Evolutionary conservation across 2,797 vertebrate species (phyloP).

Genomic region (Echiichthys vipera): DNA sequence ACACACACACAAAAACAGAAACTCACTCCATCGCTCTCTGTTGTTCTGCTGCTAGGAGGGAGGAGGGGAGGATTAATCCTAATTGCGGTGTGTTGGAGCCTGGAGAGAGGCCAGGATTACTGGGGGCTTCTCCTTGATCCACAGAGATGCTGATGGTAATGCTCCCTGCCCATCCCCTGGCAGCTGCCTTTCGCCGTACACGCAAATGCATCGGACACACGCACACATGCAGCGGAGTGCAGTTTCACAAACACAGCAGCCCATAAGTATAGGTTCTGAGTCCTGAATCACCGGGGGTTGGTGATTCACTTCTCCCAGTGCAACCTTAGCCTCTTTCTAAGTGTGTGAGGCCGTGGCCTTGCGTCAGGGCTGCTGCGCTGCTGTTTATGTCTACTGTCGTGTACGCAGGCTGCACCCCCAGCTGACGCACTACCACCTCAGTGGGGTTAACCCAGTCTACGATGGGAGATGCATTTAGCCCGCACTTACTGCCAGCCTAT

Average conservation of each 20-base stretch:
- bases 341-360: conserved; percentile 70
- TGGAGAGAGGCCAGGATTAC: conserved; percentile 83
- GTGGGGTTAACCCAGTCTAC: conserved; percentile 57
- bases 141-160: conserved; percentile 82
- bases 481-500: conserved; percentile 5
- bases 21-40: conserved; percentile 49
- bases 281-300: conserved; percentile 68
- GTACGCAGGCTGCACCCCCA: conserved; percentile 70
- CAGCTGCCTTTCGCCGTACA: conserved; percentile 57
- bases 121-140: conserved; percentile 81
- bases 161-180: conserved; percentile 69
- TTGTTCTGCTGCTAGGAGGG: conserved; percentile 67
- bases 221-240: conserved; percentile 60
- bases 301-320: conserved; percentile 82
- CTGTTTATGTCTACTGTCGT: conserved; percentile 78
- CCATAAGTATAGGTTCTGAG: conserved; percentile 82
- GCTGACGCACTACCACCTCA: conserved; percentile 73
- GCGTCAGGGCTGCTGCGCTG: conserved; percentile 70
- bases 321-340: conserved; percentile 59
- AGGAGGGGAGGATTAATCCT: conserved; percentile 78
- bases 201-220: conserved; percentile 51
- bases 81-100: conserved; percentile 81
- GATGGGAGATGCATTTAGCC: conserved; percentile 10
- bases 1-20: conserved; percentile 35
- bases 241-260: conserved; percentile 74